Evolutionary conservation across 2,797 vertebrate genomes (phyloP).

Genomic region (Hylomyscus alleni): DNA sequence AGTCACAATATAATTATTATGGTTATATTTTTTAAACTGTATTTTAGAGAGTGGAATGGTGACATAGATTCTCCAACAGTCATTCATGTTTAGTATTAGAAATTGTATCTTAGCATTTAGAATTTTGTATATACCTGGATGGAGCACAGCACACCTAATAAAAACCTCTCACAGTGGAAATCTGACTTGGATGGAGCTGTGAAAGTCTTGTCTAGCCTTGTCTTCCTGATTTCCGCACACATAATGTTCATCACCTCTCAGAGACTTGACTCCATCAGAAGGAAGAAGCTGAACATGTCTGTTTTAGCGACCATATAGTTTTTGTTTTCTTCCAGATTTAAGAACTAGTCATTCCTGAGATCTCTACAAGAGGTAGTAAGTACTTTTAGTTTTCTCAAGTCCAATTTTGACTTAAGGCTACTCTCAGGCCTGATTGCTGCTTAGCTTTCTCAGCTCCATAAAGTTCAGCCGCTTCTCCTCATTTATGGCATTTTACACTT

Average conservation of each 20-base stretch:
- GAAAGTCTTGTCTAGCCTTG: neutral
- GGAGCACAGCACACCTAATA: neutral
- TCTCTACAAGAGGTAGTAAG: neutral
- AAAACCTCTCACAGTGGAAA: neutral
- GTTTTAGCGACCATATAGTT: neutral
- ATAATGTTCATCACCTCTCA: neutral
- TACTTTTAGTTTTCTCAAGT: conserved; percentile 15
- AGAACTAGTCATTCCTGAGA: neutral
- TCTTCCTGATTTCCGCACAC: conserved; percentile 9
- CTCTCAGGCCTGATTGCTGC: no score
- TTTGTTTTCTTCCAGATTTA: neutral
- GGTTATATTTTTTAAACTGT: neutral
- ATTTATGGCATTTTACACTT: neutral
- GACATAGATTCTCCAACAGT: conserved; percentile 5
- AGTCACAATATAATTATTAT: neutral
- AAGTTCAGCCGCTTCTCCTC: neutral
- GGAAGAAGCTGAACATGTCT: neutral
- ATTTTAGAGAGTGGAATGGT: neutral
- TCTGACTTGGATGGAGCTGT: neutral
- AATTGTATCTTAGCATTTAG: conserved; percentile 8
- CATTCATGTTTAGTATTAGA: conserved; percentile 19
- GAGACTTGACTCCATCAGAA: neutral
- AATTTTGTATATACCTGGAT: neutral
- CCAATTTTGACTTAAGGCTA: neutral
- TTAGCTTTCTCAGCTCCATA: neutral